Percentiles rank a stretch among this genome's conserved stretches.
phyloP scores from a whole-genome alignment of 2,113 vertebrate genomes.

The Dipodomys spectabilis region DNA sequence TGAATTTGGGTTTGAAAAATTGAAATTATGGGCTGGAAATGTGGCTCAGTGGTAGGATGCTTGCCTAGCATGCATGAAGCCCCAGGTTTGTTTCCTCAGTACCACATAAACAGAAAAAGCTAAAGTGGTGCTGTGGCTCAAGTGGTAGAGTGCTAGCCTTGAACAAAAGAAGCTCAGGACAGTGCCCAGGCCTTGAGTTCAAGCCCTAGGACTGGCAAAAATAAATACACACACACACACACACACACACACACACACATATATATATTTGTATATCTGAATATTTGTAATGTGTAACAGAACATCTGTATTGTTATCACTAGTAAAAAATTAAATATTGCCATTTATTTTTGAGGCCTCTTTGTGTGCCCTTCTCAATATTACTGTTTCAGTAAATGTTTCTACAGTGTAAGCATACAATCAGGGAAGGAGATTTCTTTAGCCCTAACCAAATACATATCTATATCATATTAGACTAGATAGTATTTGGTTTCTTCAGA shows the following conservation, averaged over 20 bases:
- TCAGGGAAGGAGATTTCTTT: background rate
- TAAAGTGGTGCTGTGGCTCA: no score
- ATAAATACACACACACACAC: background rate
- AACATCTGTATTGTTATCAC: background rate
- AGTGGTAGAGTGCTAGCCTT: no score
- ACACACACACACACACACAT: no score
- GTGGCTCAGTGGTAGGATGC: no score
- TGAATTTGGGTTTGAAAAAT: background rate
- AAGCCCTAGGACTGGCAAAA: no score
- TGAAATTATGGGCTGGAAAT: background rate
- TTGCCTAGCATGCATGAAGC: no score
- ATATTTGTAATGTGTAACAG: background rate
- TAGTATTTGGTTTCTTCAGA: background rate
- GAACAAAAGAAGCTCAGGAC: no score
- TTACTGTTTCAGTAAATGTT: conserved; percentile 46
- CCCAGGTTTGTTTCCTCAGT: no score
- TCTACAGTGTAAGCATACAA: background rate
- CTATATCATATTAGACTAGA: background rate
- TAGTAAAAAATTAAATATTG: conserved; percentile 40
- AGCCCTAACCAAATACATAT: conserved; percentile 10
- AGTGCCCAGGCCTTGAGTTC: no score
- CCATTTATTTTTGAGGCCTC: conserved; percentile 14
- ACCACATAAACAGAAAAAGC: no score
- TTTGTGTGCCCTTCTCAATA: background rate
- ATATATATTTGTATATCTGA: background rate